Evolutionary conservation across 1,140 invertebrate species (phyloP), one percentile per base, ranked within the genome.

Genomic region (Paraescarpia echinospica): DNA sequence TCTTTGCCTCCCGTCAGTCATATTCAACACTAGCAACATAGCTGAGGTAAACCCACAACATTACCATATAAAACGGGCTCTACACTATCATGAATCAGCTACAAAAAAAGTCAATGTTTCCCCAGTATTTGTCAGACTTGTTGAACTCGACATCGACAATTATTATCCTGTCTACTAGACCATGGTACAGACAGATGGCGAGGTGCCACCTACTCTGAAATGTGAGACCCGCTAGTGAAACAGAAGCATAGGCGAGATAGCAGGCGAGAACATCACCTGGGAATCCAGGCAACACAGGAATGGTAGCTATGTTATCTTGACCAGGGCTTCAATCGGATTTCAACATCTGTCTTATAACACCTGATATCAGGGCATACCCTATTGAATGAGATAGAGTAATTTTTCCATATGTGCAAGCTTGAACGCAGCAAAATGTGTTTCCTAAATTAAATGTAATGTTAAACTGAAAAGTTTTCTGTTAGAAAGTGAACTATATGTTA

Each of bases 271-370:
- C 27, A 77, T 77, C 41, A 41, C 41, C 41, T 41, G 4, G 59
- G 59, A 18, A 77, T 31, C 59, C 59, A 77, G 59, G 14, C 59
- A 77, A 77, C 59, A 4, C 59, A 4, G 41, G 41, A 41, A 41
- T 41, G n/a, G 41, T 41, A 77, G 59, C 59, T 77, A 77, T 31
- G 41, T 77, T 77, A 77, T 77, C 59, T 77, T 77, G 18, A 77
- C 27, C 59, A 77, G 59, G 27, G 27, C 59, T 12, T 77, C 59
- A 77, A 31, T 77, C 59, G 27, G 12, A 77, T 77, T 77, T 77
- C 59, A 77, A 77, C 59, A 77, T 77, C 59, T 77, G 59, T 77
- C 59, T 77, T 27, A 77, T 77, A 77, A 77, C 59, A 77, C 59
- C 59, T 77, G 59, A 1, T 77, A 1, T 27, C 0, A 77, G 59